Base-by-base conservation (phyloP, 2,888 invertebrate species). In the Dicyrtoma fusca region DNA sequence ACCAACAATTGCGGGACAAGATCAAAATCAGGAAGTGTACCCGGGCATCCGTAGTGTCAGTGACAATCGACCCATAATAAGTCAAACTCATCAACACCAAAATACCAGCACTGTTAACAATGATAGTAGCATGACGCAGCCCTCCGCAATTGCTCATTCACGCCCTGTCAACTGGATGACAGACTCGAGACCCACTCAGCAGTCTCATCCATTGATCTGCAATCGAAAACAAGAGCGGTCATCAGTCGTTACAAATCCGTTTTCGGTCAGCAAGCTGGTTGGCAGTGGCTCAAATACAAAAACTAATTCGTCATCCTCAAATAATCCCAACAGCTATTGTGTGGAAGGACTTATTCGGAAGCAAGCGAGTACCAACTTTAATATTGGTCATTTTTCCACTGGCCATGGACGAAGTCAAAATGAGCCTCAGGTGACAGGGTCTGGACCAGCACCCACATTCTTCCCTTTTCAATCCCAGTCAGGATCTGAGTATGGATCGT, bases 201-300 rank as follows among this genome's bases (percentile, higher is more conserved):
- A 45, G 25, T 51, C 69, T 13, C 34, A 42, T 8, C 59, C 47
- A 13, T 21, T 49, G 11, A 25, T 14, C n/a, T 59, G 59, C 34
- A 25, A 23, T 13, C 59, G 26, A 23, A 59, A 59, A 26, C 34
- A 23, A n/a, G 59, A 59, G 4, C 19, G 23, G 1, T 25, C 57
- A 17, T 42, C 61, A 19, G 21, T 26, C 1, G 23, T 47, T 19
- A 57, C 69, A 2, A 71, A 71, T 64, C 42, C 71, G 10, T 71
- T 71, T 25, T 71, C 71, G 6, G 64, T 71, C 19, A 71, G 64
- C 44, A 71, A 71, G 57, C 47, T 71, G 13, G 71, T 71, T 4
- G 65, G 69, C 17, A 59, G 64, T 61, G 42, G 19, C 1, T 17
- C 11, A 4, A 53, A 14, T 26, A 23, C 64, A 19, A 19, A 34